Conservation (phyloP, 92 coral and sea anemone species). For the Diadumene lineata region DNA sequence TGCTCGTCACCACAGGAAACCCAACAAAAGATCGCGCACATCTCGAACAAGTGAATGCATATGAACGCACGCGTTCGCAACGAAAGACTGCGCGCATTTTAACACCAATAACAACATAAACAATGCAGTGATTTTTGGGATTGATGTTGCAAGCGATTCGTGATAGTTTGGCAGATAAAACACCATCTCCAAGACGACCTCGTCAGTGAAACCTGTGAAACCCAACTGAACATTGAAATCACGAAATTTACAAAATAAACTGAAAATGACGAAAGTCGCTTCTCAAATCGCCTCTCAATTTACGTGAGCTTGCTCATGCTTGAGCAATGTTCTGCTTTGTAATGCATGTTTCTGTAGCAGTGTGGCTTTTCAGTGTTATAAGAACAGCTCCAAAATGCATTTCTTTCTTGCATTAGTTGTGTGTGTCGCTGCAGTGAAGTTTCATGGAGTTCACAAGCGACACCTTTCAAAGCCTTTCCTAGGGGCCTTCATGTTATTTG, state of each 20-base stretch:
- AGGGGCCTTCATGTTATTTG: neutral
- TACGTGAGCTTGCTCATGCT: neutral
- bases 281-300: neutral
- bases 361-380: neutral
- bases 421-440: slow-evolving; percentile 6
- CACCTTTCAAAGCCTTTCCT: neutral
- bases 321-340: neutral
- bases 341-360: neutral
- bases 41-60: neutral
- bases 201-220: slow-evolving; percentile 8
- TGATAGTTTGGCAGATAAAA: slow-evolving; percentile 3
- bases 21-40: slow-evolving; percentile 3
- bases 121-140: neutral
- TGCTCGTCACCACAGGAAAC: too few relatives aligned
- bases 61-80: neutral
- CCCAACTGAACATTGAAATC: neutral
- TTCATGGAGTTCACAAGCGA: slow-evolving; percentile 7
- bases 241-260: neutral
- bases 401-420: neutral
- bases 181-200: slow-evolving; percentile 5
- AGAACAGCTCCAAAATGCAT: neutral
- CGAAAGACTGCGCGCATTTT: neutral
- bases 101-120: neutral
- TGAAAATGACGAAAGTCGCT: neutral
- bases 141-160: slow-evolving; percentile 1